Conservation (phyloP, 2,888 invertebrate genomes). For the Torymus auratus region DNA sequence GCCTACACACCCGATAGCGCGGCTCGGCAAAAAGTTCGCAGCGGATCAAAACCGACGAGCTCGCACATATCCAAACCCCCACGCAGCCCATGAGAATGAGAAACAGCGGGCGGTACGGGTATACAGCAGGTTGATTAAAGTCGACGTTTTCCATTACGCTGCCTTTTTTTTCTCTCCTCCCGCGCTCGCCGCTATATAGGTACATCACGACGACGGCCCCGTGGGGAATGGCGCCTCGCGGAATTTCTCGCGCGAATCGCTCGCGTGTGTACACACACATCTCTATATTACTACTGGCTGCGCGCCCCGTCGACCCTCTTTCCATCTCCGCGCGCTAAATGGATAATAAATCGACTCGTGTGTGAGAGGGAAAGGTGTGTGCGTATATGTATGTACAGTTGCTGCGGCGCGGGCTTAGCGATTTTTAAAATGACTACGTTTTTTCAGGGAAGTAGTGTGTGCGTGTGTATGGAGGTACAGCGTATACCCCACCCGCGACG, state of each 20-base stretch:
- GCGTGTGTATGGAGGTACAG: constrained; percentile 2
- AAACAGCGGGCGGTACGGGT: constrained; percentile 29
- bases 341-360: constrained; percentile 56
- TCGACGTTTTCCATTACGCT: constrained; percentile 57
- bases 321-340: constrained; percentile 43
- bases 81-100: constrained; percentile 13
- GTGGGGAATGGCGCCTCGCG: neutral
- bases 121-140: constrained; percentile 55
- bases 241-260: constrained; percentile 51
- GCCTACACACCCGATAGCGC: too few species aligned
- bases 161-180: constrained; percentile 11
- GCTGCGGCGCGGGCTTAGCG: constrained; percentile 28
- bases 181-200: neutral
- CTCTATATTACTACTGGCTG: too few species aligned
- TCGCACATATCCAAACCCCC: neutral
- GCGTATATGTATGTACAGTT: too few species aligned
- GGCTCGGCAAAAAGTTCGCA: too few species aligned
- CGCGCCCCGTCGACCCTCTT: too few species aligned
- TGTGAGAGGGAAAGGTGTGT: neutral
- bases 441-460: constrained; percentile 26
- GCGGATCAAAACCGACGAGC: too few species aligned
- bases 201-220: neutral
- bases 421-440: constrained; percentile 54
- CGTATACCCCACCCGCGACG: constrained; percentile 4
- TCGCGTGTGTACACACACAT: neutral